Percentiles rank a stretch among this genome's conserved stretches.
Conservation (phyloP, 2,113 vertebrate species). For the Ceyx margarethae region DNA sequence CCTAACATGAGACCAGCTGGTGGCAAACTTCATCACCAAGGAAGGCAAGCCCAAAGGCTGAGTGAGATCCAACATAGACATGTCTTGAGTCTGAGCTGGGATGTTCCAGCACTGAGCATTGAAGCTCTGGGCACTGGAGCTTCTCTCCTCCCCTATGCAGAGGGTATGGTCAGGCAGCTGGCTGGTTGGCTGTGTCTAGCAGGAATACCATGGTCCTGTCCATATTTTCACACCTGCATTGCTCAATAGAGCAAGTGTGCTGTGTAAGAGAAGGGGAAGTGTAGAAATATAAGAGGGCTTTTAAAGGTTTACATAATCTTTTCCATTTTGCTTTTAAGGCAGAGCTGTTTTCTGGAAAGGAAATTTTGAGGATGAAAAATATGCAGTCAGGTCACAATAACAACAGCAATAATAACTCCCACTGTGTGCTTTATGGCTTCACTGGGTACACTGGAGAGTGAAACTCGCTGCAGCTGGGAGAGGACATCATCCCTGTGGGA, state of each 20-base stretch:
- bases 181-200: neutral
- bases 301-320: slow-evolving; percentile 27
- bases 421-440: neutral
- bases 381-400: neutral
- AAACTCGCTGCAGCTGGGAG: neutral
- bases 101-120: neutral
- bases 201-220: neutral
- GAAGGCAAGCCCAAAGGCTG: neutral
- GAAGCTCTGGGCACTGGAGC: neutral
- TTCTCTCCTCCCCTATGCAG: neutral
- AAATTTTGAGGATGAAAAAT: neutral
- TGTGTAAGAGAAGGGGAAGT: neutral
- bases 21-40: neutral
- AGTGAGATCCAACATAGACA: neutral
- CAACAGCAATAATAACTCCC: neutral
- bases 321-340: slow-evolving; percentile 31
- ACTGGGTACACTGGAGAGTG: neutral
- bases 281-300: neutral
- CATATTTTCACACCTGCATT: neutral
- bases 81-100: neutral
- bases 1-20: rapidly evolving
- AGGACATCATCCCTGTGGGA: neutral
- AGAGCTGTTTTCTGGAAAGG: slow-evolving; percentile 5
- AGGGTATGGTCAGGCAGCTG: neutral
- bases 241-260: neutral